Evolutionary conservation across 2,888 invertebrate species (phyloP), one percentile per base, ranked within the genome.

Genomic region (Cephus sareptanus): DNA sequence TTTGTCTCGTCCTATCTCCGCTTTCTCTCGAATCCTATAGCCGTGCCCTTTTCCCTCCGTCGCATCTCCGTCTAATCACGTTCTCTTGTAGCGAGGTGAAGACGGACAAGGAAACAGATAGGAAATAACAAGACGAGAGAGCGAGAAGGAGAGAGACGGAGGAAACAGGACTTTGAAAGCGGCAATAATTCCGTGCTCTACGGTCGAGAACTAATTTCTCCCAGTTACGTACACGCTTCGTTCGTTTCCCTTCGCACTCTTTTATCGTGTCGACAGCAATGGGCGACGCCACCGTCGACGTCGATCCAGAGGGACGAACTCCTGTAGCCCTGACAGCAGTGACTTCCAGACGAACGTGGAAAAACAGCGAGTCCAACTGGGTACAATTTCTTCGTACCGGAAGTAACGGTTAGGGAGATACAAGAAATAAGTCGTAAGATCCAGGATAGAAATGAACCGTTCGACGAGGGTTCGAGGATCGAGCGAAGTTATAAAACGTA

Each of bases 171-270:
- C 83, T 87, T 83, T 85, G 81, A 87, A 85, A 88, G 86, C 84
- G 83, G 86, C 85, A 86, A 87, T 87, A 88, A 89, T 85, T 88
- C 85, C 83, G 82, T 82, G 86, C 84, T 85, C 82, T 82, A 85
- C 84, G 83, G 84, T 81, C 84, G 83, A 85, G 87, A 89, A 88
- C 85, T 88, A 89, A 89, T 89, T 89, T 88, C 85, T 84, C 23
- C 23, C 71, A 34, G 71, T 34, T 71, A 34, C 31, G 23, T 56
- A 56, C 23, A 71, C 71, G 71, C 69, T 77, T n/a, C 75, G 70
- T 79, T 79, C 77, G 73, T 35, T 79, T 69, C 40, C 76, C 85
- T 82, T 75, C 81, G 31, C 35, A 35, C 74, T 30, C 31, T 71
- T 71, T 71, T 71, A 71, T 30, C 71, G 33, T 11, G 71, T 34